These are phyloP conservation scores for Mustela lutreola DNA, from an alignment of 2,113 vertebrate species.

Conservation along the genomic window DNA sequence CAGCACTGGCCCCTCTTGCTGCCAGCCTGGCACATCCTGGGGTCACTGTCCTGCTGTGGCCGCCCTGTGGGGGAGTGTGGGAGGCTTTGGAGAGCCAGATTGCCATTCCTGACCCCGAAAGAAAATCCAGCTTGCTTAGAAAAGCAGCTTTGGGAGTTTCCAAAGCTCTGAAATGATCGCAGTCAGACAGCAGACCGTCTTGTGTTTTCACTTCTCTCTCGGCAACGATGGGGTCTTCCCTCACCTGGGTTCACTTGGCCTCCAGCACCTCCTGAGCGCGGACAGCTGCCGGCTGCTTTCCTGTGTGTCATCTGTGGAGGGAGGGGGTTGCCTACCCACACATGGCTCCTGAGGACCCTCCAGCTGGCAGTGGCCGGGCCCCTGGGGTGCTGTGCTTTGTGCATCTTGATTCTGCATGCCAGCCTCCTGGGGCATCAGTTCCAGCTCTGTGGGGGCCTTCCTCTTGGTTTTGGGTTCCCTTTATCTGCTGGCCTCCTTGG, in stretches of 20 bases:
- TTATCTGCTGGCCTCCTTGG: background rate
- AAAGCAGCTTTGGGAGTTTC: background rate
- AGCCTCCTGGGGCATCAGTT: background rate
- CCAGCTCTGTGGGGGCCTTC: too few species aligned
- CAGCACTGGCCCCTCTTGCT: background rate
- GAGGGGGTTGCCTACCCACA: accelerated
- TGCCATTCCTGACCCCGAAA: accelerated
- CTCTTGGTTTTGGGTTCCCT: accelerated
- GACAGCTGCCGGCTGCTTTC: background rate
- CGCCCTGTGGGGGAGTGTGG: accelerated
- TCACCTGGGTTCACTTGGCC: background rate
- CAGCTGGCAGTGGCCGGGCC: too few species aligned
- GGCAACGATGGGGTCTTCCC: background rate
- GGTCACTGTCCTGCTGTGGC: accelerated
- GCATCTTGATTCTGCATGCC: background rate
- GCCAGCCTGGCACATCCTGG: too few species aligned
- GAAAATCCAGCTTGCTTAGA: background rate
- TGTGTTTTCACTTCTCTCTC: background rate
- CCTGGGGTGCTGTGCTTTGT: too few species aligned
- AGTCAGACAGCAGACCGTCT: accelerated
- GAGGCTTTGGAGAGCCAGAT: background rate
- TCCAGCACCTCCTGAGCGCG: accelerated
- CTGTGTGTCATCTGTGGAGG: accelerated
- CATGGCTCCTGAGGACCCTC: background rate
- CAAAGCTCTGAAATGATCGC: background rate